Conservation (phyloP, 2,797 vertebrate genomes). For the Otolemur crassicaudatus region DNA sequence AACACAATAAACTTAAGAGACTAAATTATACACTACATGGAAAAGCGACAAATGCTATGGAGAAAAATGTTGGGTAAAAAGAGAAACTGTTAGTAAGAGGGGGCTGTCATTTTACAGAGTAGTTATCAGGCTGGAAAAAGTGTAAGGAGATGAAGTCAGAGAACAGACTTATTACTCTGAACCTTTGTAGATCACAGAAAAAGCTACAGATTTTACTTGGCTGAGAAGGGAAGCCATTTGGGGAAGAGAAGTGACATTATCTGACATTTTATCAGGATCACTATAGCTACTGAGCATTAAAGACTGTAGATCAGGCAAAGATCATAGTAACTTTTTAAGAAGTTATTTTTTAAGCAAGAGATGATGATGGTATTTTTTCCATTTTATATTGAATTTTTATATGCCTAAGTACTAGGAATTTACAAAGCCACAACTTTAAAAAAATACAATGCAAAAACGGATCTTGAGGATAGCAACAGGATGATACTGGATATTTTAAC, state of each 20-base stretch:
- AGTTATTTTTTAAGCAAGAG: slow-evolving; percentile 34
- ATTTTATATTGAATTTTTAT: slow-evolving; percentile 18
- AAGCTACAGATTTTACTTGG: background rate
- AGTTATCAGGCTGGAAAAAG: background rate
- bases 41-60: background rate
- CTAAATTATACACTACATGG: slow-evolving; percentile 20
- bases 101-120: background rate
- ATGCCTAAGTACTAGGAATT: background rate
- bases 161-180: background rate
- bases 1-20: slow-evolving; percentile 42
- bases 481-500: slow-evolving; percentile 16
- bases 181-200: background rate
- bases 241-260: slow-evolving; percentile 20
- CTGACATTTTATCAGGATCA: slow-evolving; percentile 31
- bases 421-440: slow-evolving; percentile 26
- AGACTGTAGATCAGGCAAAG: slow-evolving; percentile 26
- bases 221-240: slow-evolving; percentile 9
- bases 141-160: background rate
- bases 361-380: slow-evolving; percentile 25
- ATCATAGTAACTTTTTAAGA: background rate
- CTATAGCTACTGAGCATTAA: background rate
- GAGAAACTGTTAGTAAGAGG: background rate
- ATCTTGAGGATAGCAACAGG: background rate
- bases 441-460: slow-evolving; percentile 34
- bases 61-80: slow-evolving; percentile 31